These are phyloP conservation scores for Rhombomys opimus DNA, from an alignment of 2,113 vertebrate genomes.

Conservation along the genomic window DNA sequence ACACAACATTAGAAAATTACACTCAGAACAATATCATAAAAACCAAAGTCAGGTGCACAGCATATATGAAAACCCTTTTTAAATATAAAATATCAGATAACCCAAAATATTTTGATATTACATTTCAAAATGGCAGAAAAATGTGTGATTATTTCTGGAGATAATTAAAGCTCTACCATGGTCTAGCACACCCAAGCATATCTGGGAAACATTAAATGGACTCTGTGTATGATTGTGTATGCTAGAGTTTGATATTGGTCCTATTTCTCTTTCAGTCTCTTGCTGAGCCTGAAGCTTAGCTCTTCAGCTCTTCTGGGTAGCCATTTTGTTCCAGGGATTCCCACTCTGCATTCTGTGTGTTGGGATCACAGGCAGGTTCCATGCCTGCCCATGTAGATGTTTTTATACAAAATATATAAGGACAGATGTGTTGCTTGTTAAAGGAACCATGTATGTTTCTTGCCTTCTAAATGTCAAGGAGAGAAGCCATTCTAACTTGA, in stretches of 20 bases:
- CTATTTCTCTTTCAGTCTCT: background rate
- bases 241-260: background rate
- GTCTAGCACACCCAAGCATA: background rate
- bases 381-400: background rate
- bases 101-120: background rate
- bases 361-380: background rate
- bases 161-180: background rate
- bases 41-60: background rate
- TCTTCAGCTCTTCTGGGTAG: background rate
- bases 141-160: background rate
- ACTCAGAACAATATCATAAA: background rate
- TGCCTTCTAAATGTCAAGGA: background rate
- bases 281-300: background rate
- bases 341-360: background rate
- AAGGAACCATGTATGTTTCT: background rate
- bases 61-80: slow-evolving; percentile 33
- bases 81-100: background rate
- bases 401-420: background rate
- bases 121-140: background rate
- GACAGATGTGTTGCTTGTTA: background rate
- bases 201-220: background rate
- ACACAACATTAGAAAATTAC: background rate
- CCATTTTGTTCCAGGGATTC: background rate
- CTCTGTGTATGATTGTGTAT: accelerated
- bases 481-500: background rate